Conservation (phyloP, 2,113 vertebrate genomes). For the Promerops cafer region DNA sequence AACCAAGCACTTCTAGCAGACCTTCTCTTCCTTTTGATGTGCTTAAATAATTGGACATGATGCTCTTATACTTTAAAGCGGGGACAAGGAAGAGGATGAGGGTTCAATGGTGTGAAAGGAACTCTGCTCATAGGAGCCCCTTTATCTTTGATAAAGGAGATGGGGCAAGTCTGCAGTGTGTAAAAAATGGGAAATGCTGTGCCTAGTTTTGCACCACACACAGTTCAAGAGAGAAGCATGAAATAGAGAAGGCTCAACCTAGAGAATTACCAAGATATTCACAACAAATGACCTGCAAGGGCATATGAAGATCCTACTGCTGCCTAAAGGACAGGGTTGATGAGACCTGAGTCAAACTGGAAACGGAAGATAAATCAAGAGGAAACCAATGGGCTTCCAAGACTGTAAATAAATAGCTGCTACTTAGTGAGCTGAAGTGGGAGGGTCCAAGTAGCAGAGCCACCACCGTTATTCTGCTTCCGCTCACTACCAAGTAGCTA, state of each 20-base stretch:
- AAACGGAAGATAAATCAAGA: neutral
- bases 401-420: neutral
- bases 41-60: constrained; percentile 22
- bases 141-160: neutral
- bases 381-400: neutral
- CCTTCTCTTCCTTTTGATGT: neutral
- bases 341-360: neutral
- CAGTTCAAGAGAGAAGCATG: neutral
- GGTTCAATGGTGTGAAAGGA: neutral
- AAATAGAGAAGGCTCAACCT: neutral
- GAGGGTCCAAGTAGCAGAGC: neutral
- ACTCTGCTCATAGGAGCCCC: neutral
- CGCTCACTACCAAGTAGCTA: neutral
- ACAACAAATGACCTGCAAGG: neutral
- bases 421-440: neutral
- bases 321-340: neutral
- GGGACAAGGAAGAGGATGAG: neutral
- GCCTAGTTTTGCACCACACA: neutral
- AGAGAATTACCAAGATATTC: neutral
- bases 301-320: neutral
- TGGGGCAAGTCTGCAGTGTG: neutral
- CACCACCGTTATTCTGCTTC: fast-evolving
- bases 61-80: neutral
- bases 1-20: constrained; percentile 16
- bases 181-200: neutral